Base-by-base conservation (phyloP, 1,140 invertebrate genomes). In the Cheumatopsyche charites region DNA sequence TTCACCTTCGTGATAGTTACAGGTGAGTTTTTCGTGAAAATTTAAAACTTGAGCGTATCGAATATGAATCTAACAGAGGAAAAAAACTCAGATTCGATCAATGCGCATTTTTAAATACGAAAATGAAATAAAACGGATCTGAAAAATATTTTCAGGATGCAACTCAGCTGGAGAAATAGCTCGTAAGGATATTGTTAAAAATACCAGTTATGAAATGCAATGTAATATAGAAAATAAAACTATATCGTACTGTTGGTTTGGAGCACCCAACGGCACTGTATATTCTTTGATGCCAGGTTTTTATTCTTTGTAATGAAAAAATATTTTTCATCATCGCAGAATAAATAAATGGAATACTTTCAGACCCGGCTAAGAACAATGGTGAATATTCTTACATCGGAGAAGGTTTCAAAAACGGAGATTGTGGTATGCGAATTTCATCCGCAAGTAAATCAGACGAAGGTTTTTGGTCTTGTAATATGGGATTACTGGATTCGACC, bases 401-500 rank as follows among this genome's bases (percentile, higher is more conserved):
- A 61, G 66, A 49, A 7, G 75, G 75, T 43, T 62, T 76, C 0
- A 19, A 7, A 15, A 67, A 13, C 42, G 75, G 75, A 25, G 61
- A 72, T 36, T 76, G 75, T 52, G 72, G 75, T 58, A 72, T 76
- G 3, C 73, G 42, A 70, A 61, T 76, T 7, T 61, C 63, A 49
- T 47, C 29, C 25, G 66, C 75, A 12, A 55, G 43, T 42, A 15
- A 29, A 23, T 21, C 19, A 21, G 65, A 76, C 42, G 19, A 41
- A 23, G 75, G 75, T 26, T 42, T 43, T 12, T 76, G 75, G 75
- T 49, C 21, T 12, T 76, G 75, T 62, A 76, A 67, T 42, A 62
- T 73, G 45, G 75, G 70, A 58, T 25, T 15, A n/a, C 26, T 25
- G 7, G 23, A 58, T 25, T 7, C 3, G 0, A 11, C 11, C 12